Percentiles rank a stretch among this genome's conserved stretches.
These are phyloP conservation scores for mouse (Mus musculus) DNA, from an alignment of 2,113 vertebrate genomes.

Conservation along the genomic window DNA sequence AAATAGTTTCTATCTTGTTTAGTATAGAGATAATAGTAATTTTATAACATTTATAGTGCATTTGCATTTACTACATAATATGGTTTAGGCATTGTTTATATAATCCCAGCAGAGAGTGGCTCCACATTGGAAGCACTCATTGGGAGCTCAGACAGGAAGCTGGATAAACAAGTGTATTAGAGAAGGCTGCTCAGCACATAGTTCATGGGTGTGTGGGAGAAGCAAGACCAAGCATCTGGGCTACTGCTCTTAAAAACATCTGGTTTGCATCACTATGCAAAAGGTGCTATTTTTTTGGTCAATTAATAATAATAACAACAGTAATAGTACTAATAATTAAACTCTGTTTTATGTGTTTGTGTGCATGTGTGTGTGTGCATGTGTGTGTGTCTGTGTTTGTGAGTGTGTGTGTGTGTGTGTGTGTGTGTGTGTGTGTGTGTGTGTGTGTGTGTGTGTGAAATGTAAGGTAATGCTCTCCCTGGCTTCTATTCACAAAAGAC, in stretches of 20 bases:
- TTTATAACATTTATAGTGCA: not conserved
- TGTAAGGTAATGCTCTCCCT: not conserved
- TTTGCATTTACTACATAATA: not conserved
- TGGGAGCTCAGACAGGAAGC: not conserved
- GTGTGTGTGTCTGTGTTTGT: not conserved
- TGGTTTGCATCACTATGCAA: not conserved
- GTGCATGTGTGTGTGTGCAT: no score
- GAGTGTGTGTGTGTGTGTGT: no score
- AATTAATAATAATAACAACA: not conserved
- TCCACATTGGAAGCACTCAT: not conserved
- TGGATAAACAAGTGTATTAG: rapidly evolving
- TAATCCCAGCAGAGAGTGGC: rapidly evolving
- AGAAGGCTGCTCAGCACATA: no score
- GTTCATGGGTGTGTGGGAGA: no score
- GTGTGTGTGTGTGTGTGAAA: not conserved
- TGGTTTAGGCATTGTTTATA: not conserved
- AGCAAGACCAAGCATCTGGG: no score
- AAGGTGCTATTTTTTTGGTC: not conserved
- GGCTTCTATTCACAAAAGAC: not conserved
- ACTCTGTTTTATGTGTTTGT: no score
- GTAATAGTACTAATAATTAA: no score
- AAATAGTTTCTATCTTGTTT: not conserved
- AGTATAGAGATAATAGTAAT: not conserved
- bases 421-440: not conserved
- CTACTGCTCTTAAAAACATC: not conserved